Evolutionary conservation across 1,140 invertebrate genomes (phyloP), one percentile per base, ranked within the genome.

Genomic region (Diplogasteroides magnus): DNA sequence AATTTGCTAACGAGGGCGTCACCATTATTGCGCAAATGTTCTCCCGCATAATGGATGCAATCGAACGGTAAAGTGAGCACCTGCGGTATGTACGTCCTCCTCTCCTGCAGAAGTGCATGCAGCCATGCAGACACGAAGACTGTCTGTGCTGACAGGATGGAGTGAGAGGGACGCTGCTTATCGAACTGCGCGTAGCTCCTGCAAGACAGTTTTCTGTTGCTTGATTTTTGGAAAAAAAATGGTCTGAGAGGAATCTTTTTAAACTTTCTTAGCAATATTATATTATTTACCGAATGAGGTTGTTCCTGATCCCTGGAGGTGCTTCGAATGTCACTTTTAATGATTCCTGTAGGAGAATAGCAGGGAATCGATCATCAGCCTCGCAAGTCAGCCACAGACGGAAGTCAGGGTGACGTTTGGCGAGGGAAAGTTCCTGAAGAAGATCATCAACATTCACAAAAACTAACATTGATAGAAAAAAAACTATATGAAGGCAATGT

Each of bases 271-370:
- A 56, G 78, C 83, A 1, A 88, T 88, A 89, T 0, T 83, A 82
- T 62, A 87, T 85, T 70, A 87, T 88, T 0, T 87, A 88, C 57
- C 88, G 78, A 74, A 86, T 83, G 65, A 89, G 77, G 76, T 89
- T 90, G 37, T 86, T 86, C 80, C 88, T 89, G 15, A 90, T 82
- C 27, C 89, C 89, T 67, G 88, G 88, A 25, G 89, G 89, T 37
- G 89, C 90, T 85, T 96, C 92, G 78, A 92, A 94, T 0, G 91
- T 90, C 15, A 94, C 83, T 85, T 94, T 93, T 0, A 91, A 81
- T 79, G 89, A 89, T 13, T 87, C 84, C 73, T 89, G 88, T 6
- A 90, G 86, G 2, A 87, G 86, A 72, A 85, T 88, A 63, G 81
- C 85, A 61, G 88, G 89, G 84, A 90, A 91, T 78, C 86, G 87